Evolutionary conservation across 2,797 vertebrate species (phyloP), one percentile per base, ranked within the genome.

Genomic region (Salarias fasciatus): DNA sequence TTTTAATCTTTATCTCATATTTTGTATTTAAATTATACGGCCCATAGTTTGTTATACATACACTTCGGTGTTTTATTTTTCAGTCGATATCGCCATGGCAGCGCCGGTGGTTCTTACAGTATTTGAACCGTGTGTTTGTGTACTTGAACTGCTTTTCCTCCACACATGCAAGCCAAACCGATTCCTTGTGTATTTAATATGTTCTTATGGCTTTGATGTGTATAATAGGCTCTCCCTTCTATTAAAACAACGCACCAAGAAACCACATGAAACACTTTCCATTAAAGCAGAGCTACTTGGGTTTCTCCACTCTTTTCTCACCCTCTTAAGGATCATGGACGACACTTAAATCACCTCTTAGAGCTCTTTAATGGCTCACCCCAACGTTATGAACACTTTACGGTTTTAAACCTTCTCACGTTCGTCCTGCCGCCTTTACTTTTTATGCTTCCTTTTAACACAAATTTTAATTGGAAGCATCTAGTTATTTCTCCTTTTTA

Each of bases 221-320:
- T 45, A 29, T 64, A 52, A 70, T 35, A 24, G 12, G 14, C 18
- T 65, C 45, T 52, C 52, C 11, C 28, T 42, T 13, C 14, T 40
- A 49, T 53, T 75, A 51, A 72, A 77, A 72, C 48, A 51, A 18
- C 49, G 3, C 45, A 53, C 63, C 61, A 50, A 73, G 14, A 43
- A 74, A 36, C 61, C 38, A 56, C 74, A 86, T 71, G 14, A 85
- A 78, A 66, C 49, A 37, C 35, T 41, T 42, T 36, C 47, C 82
- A 60, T 80, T 75, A 77, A 69, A 84, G 56, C 50, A 29, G 31
- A 66, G 52, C 61, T 36, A 30, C 64, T 80, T 58, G 7, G 45
- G 63, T 74, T 56, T 69, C 56, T 69, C 50, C 53, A 9, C 40
- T 47, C 30, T 49, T 45, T 68, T 65, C 44, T 72, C 50, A 63